phyloP scores from a whole-genome alignment of 2,113 vertebrate genomes.

The Anoplopoma fimbria region DNA sequence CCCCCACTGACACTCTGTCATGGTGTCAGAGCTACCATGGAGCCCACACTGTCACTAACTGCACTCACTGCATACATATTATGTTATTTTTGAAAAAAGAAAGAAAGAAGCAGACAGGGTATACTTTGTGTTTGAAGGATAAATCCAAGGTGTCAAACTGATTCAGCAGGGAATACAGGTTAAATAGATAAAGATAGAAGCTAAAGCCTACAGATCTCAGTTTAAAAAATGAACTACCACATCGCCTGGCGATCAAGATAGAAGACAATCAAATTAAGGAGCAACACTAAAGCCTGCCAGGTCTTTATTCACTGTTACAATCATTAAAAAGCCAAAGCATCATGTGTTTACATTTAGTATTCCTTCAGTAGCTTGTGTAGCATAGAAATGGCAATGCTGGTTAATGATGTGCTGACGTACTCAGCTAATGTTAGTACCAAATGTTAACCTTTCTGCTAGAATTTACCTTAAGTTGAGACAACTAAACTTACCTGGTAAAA shows the following conservation, averaged over 20 bases:
- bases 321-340: neutral
- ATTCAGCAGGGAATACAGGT: neutral
- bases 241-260: neutral
- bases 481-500: neutral
- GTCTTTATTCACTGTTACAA: neutral
- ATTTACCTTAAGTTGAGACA: neutral
- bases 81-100: neutral
- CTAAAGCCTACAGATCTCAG: neutral
- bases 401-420: neutral
- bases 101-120: neutral
- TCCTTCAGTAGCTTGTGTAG: neutral
- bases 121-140: neutral
- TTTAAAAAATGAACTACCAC: neutral
- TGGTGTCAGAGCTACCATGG: neutral
- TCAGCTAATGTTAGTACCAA: neutral
- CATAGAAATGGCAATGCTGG: neutral
- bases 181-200: neutral
- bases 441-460: neutral
- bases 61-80: neutral
- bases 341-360: neutral
- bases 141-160: neutral
- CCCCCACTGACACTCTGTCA: neutral
- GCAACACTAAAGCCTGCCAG: neutral
- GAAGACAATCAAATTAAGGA: neutral
- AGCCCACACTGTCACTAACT: neutral